Conservation (phyloP, 2,113 vertebrate species). For the Aythya baeri region DNA sequence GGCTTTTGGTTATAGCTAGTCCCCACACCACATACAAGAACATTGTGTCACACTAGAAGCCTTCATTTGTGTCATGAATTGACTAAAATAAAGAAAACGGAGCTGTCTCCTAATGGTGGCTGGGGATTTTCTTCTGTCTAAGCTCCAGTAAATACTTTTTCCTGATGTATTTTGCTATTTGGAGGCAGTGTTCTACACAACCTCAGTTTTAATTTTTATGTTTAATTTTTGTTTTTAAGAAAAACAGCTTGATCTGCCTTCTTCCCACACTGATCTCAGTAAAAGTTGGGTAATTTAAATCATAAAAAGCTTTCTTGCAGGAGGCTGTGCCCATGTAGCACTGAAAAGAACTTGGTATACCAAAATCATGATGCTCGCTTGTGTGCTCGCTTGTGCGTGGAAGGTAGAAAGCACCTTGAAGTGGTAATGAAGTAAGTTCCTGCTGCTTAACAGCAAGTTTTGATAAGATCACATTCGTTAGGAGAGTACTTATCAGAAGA, state of each 20-base stretch:
- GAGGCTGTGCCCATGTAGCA: neutral
- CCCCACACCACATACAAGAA: neutral
- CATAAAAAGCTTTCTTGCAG: neutral
- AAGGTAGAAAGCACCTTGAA: slow-evolving; percentile 71
- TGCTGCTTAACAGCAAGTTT: slow-evolving; percentile 68
- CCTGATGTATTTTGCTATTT: accelerated
- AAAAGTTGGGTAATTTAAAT: slow-evolving; percentile 24
- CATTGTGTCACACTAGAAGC: neutral
- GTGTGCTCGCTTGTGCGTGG: neutral
- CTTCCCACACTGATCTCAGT: neutral
- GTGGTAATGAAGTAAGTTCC: slow-evolving; percentile 72
- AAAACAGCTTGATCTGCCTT: neutral
- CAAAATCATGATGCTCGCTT: neutral
- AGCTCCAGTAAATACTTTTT: neutral
- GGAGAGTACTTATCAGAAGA: slow-evolving; percentile 54
- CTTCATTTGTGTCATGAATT: neutral
- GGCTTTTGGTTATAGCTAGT: neutral
- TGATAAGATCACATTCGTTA: slow-evolving; percentile 75
- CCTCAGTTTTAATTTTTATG: neutral
- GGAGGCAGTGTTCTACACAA: neutral
- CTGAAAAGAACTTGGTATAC: neutral
- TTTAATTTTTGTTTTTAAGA: neutral
- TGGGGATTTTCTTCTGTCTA: neutral
- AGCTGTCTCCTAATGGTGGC: neutral
- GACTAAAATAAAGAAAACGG: neutral